Conservation (phyloP, 2,888 invertebrate genomes). For the Atethmia centrago region DNA sequence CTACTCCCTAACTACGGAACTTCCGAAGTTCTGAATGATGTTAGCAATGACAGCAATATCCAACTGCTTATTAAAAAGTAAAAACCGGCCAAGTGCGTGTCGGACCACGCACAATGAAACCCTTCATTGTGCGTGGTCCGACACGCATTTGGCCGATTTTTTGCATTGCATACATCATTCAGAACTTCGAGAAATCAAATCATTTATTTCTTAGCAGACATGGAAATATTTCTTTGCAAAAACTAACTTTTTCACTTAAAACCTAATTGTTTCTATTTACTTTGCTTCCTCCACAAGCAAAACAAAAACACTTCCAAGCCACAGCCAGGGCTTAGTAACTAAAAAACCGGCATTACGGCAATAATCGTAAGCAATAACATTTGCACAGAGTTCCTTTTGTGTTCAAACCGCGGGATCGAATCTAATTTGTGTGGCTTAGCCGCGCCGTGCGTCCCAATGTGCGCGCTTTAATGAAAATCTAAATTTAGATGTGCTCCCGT, state of each 20-base stretch:
- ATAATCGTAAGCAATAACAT: conserved; percentile 54
- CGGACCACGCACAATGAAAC: too few species aligned
- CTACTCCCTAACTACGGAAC: too few species aligned
- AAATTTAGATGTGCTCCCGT: conserved; percentile 50
- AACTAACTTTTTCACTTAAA: not conserved
- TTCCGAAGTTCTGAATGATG: too few species aligned
- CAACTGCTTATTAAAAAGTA: too few species aligned
- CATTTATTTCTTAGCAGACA: not conserved
- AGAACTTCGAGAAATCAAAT: not conserved
- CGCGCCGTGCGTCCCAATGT: conserved; percentile 58
- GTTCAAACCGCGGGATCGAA: conserved; percentile 56
- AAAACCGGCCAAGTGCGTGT: too few species aligned
- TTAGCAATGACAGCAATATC: too few species aligned
- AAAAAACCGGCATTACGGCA: conserved; percentile 36
- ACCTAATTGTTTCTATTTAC: not conserved
- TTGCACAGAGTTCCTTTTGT: conserved; percentile 54
- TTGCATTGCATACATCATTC: too few species aligned
- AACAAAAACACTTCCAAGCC: conserved; percentile 1
- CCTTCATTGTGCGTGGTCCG: too few species aligned
- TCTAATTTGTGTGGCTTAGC: conserved; percentile 67
- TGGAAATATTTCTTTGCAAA: too few species aligned
- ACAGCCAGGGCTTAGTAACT: conserved; percentile 8
- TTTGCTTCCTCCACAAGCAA: not conserved
- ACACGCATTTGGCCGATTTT: too few species aligned
- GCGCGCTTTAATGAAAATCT: conserved; percentile 63